A percentile compares a stretch with the other conserved stretches of the same genome.
Conservation (phyloP, 1,140 invertebrate species). For the Apolygus lucorum region DNA sequence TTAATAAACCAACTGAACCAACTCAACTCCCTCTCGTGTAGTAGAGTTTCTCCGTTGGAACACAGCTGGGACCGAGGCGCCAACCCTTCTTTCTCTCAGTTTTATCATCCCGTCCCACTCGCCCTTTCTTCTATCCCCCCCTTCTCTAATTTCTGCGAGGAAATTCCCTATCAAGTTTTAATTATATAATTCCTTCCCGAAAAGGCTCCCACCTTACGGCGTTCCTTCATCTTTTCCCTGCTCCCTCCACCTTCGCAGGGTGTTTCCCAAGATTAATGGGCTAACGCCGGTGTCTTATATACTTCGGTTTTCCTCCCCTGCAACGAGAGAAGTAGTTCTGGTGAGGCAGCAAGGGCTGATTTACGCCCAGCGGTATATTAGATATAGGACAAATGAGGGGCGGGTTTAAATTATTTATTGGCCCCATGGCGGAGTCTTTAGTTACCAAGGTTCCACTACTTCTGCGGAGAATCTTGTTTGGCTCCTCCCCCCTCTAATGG, state of each 20-base stretch:
- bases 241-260: neutral
- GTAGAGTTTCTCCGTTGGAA: neutral
- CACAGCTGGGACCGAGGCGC: neutral
- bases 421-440: neutral
- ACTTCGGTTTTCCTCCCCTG: neutral
- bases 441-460: neutral
- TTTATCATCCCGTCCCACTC: neutral
- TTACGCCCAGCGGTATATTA: slow-evolving; percentile 17
- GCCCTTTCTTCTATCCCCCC: neutral
- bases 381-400: slow-evolving; percentile 18
- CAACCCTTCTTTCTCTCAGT: neutral
- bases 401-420: slow-evolving; percentile 13
- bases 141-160: neutral
- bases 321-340: neutral
- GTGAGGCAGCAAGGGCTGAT: neutral
- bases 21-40: neutral
- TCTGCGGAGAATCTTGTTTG: too few species aligned
- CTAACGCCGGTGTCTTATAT: slow-evolving; percentile 12
- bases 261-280: neutral
- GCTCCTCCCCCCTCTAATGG: too few species aligned
- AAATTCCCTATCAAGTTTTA: slow-evolving; percentile 18
- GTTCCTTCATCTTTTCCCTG: neutral
- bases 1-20: neutral
- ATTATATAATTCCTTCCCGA: slow-evolving; percentile 11
- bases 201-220: neutral